phyloP scores from a whole-genome alignment of 2,113 vertebrate species.

The Trichechus manatus region DNA sequence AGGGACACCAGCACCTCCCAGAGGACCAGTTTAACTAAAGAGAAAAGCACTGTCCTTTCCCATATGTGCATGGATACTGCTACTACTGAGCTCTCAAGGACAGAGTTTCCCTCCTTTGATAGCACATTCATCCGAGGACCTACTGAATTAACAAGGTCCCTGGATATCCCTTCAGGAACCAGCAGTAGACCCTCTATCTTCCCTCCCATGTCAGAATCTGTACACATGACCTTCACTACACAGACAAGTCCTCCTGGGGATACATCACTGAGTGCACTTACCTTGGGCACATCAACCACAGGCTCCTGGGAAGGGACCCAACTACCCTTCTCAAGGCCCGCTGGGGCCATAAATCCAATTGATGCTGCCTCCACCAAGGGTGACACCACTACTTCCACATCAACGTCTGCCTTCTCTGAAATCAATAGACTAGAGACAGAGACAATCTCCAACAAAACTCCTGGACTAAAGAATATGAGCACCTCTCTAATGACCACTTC shows the following conservation, averaged over 20 bases:
- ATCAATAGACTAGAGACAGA: not conserved
- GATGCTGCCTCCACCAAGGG: not conserved
- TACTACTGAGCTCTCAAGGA: not conserved
- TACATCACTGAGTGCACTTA: not conserved
- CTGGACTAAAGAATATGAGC: not conserved
- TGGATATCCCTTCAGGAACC: not conserved
- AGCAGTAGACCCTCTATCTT: not conserved
- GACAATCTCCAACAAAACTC: rapidly evolving
- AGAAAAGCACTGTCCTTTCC: not conserved
- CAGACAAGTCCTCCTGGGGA: not conserved
- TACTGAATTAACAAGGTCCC: too few relatives aligned
- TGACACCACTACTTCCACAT: not conserved
- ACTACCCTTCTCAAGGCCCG: not conserved
- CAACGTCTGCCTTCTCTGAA: not conserved
- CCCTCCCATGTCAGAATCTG: not conserved
- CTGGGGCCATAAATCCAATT: not conserved
- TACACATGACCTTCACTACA: too few relatives aligned
- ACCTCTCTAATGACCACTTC: not conserved
- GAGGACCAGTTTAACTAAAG: rapidly evolving
- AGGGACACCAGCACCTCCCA: rapidly evolving
- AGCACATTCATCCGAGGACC: not conserved
- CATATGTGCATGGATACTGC: rapidly evolving
- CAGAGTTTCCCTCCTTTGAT: not conserved
- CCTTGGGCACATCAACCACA: not conserved
- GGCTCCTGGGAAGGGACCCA: not conserved